Percentiles rank a stretch among this genome's conserved stretches.
These are phyloP conservation scores for Meliscaeva auricollis DNA, from an alignment of 2,888 invertebrate species.

Conservation along the genomic window DNA sequence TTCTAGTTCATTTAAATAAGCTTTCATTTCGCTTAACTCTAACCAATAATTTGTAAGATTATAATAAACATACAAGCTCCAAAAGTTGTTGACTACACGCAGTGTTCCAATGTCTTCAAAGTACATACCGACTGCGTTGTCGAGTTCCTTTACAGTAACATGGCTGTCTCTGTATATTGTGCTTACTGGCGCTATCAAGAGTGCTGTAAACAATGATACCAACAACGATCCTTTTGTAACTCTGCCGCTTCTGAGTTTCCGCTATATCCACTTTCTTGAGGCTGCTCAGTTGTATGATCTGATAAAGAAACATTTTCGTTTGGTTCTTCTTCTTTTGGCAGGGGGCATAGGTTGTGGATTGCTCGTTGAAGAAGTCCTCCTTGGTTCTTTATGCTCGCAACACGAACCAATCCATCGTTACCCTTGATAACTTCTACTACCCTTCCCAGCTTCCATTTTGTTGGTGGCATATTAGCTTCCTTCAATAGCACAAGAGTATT, in stretches of 20 bases:
- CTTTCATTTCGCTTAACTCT: background rate
- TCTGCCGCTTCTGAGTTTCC: background rate
- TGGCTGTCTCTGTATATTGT: background rate
- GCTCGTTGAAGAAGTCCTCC: constrained; percentile 12
- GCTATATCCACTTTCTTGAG: no score
- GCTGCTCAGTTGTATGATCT: background rate
- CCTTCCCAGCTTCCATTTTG: constrained; percentile 1
- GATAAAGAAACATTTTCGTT: background rate
- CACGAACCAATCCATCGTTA: constrained; percentile 17
- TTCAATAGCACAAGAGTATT: background rate
- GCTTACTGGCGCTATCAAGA: background rate
- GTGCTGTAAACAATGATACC: background rate
- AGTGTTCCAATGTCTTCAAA: constrained; percentile 9
- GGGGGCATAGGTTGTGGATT: constrained; percentile 3
- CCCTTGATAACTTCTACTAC: constrained; percentile 7
- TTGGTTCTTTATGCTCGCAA: constrained; percentile 26
- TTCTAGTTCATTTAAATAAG: background rate
- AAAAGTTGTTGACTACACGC: constrained; percentile 1
- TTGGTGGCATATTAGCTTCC: background rate
- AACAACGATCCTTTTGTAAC: background rate
- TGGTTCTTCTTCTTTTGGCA: background rate
- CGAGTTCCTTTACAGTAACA: background rate
- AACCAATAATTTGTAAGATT: constrained; percentile 1
- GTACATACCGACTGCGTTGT: background rate
- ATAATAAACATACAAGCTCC: background rate